Conservation (phyloP, 2,113 vertebrate species). For the Muntiacus muntjak region DNA sequence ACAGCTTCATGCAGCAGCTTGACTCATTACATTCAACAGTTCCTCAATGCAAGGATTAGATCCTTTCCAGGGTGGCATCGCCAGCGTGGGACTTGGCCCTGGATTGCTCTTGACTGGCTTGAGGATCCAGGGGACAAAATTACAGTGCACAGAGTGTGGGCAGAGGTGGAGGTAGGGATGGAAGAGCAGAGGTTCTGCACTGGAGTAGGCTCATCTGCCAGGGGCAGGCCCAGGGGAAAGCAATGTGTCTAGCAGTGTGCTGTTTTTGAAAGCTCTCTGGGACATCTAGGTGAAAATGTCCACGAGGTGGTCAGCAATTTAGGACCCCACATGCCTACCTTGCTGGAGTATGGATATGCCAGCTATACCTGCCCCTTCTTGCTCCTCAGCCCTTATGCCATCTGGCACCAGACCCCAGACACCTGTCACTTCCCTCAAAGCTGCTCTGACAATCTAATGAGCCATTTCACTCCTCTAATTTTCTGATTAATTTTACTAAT, state of each 20-base stretch:
- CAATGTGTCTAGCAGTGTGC: fast-evolving
- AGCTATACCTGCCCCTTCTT: neutral
- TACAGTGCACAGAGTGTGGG: neutral
- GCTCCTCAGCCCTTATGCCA: neutral
- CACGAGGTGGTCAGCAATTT: neutral
- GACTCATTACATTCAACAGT: neutral
- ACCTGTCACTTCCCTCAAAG: neutral
- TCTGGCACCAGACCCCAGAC: neutral
- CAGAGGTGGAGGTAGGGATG: neutral
- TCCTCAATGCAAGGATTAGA: neutral
- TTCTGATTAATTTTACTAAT: neutral
- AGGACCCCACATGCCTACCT: neutral
- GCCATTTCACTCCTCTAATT: neutral
- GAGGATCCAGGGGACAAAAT: neutral
- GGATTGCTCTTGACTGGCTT: neutral
- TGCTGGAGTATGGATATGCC: neutral
- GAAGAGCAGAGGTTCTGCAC: neutral
- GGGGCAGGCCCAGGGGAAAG: neutral
- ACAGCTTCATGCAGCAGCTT: neutral
- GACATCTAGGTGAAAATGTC: neutral
- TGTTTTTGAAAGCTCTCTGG: neutral
- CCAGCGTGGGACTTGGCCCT: neutral
- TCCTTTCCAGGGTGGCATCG: neutral
- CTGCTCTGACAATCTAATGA: neutral
- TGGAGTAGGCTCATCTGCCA: neutral